Conservation (phyloP, 2,113 vertebrate species). For the Oryzias melastigma region DNA sequence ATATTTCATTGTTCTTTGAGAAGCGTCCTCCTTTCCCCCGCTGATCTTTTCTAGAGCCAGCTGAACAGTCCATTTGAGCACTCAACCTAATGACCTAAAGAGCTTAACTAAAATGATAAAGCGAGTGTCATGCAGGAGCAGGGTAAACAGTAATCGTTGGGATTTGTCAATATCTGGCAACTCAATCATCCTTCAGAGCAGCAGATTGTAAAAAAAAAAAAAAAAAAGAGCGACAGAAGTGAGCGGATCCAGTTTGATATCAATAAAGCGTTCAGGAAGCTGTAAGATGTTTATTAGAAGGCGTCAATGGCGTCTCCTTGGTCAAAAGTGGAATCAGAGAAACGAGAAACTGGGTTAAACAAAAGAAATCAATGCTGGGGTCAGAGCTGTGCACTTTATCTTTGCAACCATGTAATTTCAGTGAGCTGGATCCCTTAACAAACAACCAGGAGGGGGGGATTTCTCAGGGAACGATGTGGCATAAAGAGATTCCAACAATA, state of each 20-base stretch:
- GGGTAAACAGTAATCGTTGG: slow-evolving; percentile 12
- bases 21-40: not conserved
- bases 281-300: not conserved
- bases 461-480: slow-evolving; percentile 35
- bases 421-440: slow-evolving; percentile 36
- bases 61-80: not conserved
- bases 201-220: slow-evolving; percentile 7
- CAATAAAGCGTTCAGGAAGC: not conserved
- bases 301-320: no score
- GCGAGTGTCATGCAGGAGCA: slow-evolving; percentile 5
- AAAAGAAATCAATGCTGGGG: slow-evolving; percentile 10
- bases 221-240: not conserved
- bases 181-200: not conserved
- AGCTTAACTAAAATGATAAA: slow-evolving; percentile 22
- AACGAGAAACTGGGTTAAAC: slow-evolving; percentile 3
- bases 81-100: slow-evolving; percentile 10
- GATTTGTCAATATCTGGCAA: slow-evolving; percentile 26
- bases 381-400: slow-evolving; percentile 21
- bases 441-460: slow-evolving; percentile 31
- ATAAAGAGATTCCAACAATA: slow-evolving; percentile 29
- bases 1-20: no score
- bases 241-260: not conserved
- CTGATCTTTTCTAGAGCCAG: slow-evolving; percentile 3
- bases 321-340: not conserved
- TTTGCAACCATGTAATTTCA: slow-evolving; percentile 9